Base-by-base conservation (phyloP, 2,888 invertebrate species). In the Therioaphis trifolii region DNA sequence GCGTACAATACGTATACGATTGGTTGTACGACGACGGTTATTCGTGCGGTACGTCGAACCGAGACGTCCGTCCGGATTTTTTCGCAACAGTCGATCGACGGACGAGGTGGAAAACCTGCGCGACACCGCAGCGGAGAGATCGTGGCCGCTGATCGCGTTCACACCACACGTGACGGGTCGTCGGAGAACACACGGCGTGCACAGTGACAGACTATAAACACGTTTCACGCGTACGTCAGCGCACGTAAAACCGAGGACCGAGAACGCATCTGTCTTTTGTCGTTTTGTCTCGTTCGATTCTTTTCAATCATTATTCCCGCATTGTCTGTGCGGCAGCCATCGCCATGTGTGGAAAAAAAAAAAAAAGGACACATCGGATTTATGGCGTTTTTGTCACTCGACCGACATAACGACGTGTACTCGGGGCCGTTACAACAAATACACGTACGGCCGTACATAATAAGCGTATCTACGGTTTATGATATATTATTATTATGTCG, bases 341-440 rank as follows among this genome's bases (percentile, higher is more conserved):
- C 5, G 4, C 29, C 63, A 0, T 3, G 18, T 2, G 11, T 0
- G 11, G 11, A 21, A 9, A 58, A n/a, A 55, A 55, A 55, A 55
- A 52, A 52, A 52, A 55, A 55, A 21, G n/a, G 55, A 43, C 46
- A 46, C 46, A 15, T 68, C 9, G 69, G 69, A 69, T 24, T 43
- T 15, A 69, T 24, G 46, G 27, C 15, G 27, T 46, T 71, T 71
- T 71, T 46, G 71, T 49, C 71, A 46, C 21, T 35, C 35, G 35
- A 35, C 35, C 35, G 35, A 35, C 7, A 35, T 5, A 5, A 7
- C 35, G 35, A 35, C 35, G 35, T 7, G 35, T 35, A 3, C 7
- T 5, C 35, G 7, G 35, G 35, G 35, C n/a, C 35, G 35, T 35
- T 35, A n/a, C n/a, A n/a, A n/a, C n/a, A n/a, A n/a, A n/a, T n/a